These are phyloP conservation scores for Acyrthosiphon pisum DNA, from an alignment of 1,140 invertebrate genomes.

Conservation along the genomic window DNA sequence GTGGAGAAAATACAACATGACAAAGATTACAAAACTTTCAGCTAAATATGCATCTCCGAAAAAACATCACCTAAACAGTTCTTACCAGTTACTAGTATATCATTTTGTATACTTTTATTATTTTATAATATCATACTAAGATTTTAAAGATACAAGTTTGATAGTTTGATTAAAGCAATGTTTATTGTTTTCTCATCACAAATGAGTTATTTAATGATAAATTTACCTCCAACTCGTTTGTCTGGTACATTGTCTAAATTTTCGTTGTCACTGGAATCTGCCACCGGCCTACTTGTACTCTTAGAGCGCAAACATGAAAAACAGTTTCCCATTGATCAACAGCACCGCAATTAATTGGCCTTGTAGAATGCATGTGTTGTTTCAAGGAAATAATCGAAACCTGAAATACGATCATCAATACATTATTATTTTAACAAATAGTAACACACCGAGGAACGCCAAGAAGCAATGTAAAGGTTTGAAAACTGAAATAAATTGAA, in stretches of 20 bases:
- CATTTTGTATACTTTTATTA: not conserved
- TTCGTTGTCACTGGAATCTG: not conserved
- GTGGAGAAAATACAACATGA: not conserved
- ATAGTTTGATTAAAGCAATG: not conserved
- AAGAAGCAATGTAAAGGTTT: not conserved
- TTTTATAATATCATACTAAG: not conserved
- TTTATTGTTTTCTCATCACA: not conserved
- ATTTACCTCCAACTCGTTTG: slow-evolving; percentile 43
- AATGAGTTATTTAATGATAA: not conserved
- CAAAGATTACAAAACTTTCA: not conserved
- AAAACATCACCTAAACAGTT: not conserved
- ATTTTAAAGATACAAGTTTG: not conserved
- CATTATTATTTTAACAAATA: not conserved
- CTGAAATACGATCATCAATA: not conserved
- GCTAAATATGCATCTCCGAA: not conserved
- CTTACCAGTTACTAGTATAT: not conserved
- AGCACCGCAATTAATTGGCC: not conserved
- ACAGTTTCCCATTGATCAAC: slow-evolving; percentile 55
- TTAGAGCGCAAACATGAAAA: slow-evolving; percentile 55
- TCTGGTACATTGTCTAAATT: not conserved
- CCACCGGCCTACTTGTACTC: slow-evolving; percentile 2
- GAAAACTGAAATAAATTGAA: not conserved
- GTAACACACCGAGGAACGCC: not conserved
- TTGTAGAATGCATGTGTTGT: slow-evolving; percentile 43
- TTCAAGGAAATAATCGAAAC: not conserved